A percentile compares a stretch with the other conserved stretches of the same genome.
phyloP scores from a whole-genome alignment of 1,140 invertebrate species.

The Teleogryllus occipitalis region DNA sequence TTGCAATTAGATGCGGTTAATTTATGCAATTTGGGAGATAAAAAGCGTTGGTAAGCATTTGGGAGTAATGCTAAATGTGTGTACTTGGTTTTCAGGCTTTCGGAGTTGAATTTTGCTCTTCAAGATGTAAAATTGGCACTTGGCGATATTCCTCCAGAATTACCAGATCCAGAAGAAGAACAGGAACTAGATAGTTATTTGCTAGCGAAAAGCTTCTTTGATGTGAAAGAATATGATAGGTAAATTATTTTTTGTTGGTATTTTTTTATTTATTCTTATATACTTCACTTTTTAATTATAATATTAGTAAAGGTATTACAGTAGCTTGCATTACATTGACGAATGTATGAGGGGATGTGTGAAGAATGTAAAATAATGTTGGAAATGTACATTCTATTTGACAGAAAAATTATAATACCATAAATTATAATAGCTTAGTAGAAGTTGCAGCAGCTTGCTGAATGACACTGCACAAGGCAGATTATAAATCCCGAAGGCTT shows the following conservation, averaged over 20 bases:
- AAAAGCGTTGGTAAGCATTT: constrained; percentile 12
- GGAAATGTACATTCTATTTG: too few relatives aligned
- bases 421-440: too few relatives aligned
- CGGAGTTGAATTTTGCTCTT: constrained; percentile 72
- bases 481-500: too few relatives aligned
- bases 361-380: too few relatives aligned
- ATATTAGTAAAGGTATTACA: constrained; percentile 16
- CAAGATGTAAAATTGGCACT: constrained; percentile 50
- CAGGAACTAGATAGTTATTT: constrained; percentile 64
- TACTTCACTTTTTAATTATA: not conserved
- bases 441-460: too few relatives aligned
- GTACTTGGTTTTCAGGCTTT: constrained; percentile 45
- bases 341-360: too few relatives aligned
- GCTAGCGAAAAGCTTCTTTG: constrained; percentile 83
- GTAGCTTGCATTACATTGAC: too few relatives aligned
- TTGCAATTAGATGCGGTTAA: not conserved
- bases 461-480: too few relatives aligned
- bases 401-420: too few relatives aligned
- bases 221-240: constrained; percentile 82
- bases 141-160: constrained; percentile 34
- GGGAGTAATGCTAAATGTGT: constrained; percentile 1
- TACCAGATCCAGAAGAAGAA: constrained; percentile 36
- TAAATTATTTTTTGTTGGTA: constrained; percentile 22
- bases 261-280: constrained; percentile 13
- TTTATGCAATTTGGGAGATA: not conserved